Evolutionary conservation across 2,113 vertebrate genomes (phyloP).

Genomic region (Antennarius striatus): DNA sequence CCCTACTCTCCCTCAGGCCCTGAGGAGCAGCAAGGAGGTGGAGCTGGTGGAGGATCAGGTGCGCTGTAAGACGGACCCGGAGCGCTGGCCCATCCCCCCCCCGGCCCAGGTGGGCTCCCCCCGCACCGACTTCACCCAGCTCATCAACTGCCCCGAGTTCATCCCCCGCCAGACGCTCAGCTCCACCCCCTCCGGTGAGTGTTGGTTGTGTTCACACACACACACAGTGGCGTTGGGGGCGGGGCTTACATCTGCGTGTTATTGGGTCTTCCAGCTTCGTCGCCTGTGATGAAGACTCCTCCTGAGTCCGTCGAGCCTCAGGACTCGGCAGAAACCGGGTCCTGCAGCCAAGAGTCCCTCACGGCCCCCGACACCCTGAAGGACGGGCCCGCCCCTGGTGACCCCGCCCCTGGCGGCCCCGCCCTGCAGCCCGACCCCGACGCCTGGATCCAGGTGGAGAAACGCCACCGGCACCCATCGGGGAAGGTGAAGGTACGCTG

Average conservation of each 20-base stretch:
- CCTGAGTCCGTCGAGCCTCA: constrained; percentile 29
- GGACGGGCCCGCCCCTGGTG: too few species aligned
- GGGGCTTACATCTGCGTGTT: background rate
- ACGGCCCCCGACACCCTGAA: background rate
- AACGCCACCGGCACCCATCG: constrained; percentile 79
- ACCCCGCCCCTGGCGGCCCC: too few species aligned
- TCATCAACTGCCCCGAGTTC: constrained; percentile 96
- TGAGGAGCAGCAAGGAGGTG: constrained; percentile 92
- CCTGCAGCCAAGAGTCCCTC: constrained; percentile 37
- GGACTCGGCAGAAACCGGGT: constrained; percentile 28
- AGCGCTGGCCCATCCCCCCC: constrained; percentile 92
- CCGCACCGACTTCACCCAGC: constrained; percentile 91
- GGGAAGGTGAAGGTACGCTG: constrained; percentile 83
- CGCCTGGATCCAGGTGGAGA: constrained; percentile 92
- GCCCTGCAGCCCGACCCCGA: constrained; percentile 82
- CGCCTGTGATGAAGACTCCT: constrained; percentile 46
- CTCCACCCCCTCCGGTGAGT: constrained; percentile 82
- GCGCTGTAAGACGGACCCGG: constrained; percentile 88
- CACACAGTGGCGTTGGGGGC: background rate
- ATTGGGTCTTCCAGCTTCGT: constrained; percentile 49
- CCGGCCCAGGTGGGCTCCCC: constrained; percentile 78
- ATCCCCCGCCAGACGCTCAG: constrained; percentile 86
- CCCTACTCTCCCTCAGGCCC: too few species aligned
- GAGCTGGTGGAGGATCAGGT: constrained; percentile 89
- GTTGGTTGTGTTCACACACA: too few species aligned